Base-by-base conservation (phyloP, 2,888 invertebrate genomes). In the Lasioglossum oenotherae region DNA sequence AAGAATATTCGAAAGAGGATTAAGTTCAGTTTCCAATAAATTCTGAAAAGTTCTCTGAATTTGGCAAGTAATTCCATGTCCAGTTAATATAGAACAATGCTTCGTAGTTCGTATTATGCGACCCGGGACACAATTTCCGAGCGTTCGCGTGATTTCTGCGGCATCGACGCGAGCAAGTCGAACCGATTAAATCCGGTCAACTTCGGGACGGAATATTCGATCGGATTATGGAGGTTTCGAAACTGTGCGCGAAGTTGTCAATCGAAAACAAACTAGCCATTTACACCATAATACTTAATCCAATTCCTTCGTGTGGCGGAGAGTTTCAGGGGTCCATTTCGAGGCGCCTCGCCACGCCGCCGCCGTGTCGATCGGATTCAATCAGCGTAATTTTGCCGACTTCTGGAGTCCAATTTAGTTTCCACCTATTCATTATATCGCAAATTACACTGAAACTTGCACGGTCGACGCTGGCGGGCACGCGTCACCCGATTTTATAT, bases 191-290 rank as follows among this genome's bases (percentile, higher is more conserved):
- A 57, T 60, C 41, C n/a, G 8, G 27, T 78, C 31, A 44, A 64
- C 69, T 81, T 31, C 38, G 35, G 31, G 5, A 5, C 60, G 60
- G 44, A 73, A 53, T 16, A 16, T 69, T 80, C 69, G 35, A 80
- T 69, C 67, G 46, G 80, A 80, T 80, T 82, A 80, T 69, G 27
- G 69, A 38, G 27, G n/a, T 57, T 1, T 31, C 16, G 41, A 16
- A 81, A 80, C 31, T 69, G 71, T 23, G 27, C 35, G 27, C 31
- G 14, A 69, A 46, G 72, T 74, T 73, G 31, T 74, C 46, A 23
- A 67, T 69, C 64, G 77, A 57, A 41, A 81, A 67, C 72, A 81
- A 83, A 74, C 74, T 74, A 81, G 77, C 46, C 74, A 81, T 77
- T 80, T 81, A 81, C 53, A 67, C 16, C 74, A 44, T 77, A 76